Conservation (phyloP, 2,888 invertebrate species). For the Lepidocyrtinus sp. region DNA sequence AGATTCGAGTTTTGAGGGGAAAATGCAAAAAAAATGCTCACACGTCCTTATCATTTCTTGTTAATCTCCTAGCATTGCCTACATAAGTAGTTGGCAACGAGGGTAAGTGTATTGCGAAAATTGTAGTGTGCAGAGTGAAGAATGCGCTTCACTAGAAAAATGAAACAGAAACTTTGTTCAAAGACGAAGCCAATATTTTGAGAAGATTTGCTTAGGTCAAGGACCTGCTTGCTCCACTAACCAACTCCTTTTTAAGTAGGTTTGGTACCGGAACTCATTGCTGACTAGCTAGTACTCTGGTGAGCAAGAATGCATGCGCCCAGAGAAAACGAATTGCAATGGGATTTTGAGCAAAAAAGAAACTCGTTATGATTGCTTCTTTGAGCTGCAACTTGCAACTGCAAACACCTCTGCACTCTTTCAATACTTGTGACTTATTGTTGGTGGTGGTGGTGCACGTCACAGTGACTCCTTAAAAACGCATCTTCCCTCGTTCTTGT, state of each 20-base stretch:
- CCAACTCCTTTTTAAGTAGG: conserved; percentile 63
- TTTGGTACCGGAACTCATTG: conserved; percentile 67
- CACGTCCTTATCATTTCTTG: not conserved
- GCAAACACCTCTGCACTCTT: too few relatives aligned
- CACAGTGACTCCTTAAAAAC: too few relatives aligned
- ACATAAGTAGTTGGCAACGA: conserved; percentile 4
- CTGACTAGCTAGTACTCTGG: conserved; percentile 17
- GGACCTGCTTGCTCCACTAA: conserved; percentile 64
- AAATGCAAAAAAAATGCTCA: not conserved
- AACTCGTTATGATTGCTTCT: not conserved
- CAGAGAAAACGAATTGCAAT: not conserved
- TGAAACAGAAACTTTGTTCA: not conserved
- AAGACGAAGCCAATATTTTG: conserved; percentile 16
- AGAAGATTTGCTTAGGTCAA: conserved; percentile 69
- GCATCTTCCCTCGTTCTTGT: too few relatives aligned
- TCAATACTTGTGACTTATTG: too few relatives aligned
- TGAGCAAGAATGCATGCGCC: too few relatives aligned
- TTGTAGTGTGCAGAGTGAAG: not conserved
- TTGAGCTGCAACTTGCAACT: too few relatives aligned
- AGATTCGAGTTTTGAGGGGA: too few relatives aligned
- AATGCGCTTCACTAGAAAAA: too few relatives aligned
- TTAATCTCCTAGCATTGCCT: not conserved
- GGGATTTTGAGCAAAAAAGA: not conserved
- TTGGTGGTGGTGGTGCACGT: too few relatives aligned
- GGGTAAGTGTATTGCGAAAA: not conserved